Conservation (phyloP, 2,113 vertebrate genomes). For the Mellivora capensis region DNA sequence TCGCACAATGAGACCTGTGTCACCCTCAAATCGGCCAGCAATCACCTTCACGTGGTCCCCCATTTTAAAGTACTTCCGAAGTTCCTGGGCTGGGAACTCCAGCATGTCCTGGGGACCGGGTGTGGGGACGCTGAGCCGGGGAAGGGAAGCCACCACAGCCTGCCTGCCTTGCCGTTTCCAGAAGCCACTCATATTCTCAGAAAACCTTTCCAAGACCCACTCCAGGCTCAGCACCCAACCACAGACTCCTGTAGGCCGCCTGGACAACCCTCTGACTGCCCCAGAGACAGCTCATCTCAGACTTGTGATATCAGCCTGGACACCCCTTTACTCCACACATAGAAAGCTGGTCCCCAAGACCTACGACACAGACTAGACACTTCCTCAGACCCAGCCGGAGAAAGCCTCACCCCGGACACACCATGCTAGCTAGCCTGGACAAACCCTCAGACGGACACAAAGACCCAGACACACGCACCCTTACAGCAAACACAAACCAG, state of each 20-base stretch:
- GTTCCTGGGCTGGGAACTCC: constrained; percentile 95
- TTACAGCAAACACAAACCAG: neutral
- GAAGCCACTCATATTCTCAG: neutral
- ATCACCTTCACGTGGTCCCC: constrained; percentile 98
- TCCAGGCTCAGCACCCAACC: neutral
- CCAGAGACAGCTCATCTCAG: neutral
- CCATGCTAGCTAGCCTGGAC: neutral
- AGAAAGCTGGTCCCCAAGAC: neutral
- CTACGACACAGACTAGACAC: neutral
- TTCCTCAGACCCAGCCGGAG: neutral
- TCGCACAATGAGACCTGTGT: constrained; percentile 94
- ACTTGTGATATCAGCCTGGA: neutral
- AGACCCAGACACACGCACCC: neutral
- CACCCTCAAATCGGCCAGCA: constrained; percentile 93
- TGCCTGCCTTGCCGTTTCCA: accelerated
- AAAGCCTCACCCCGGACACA: neutral
- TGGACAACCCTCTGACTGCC: neutral
- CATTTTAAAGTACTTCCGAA: constrained; percentile 97
- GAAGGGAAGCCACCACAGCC: neutral
- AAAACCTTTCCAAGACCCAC: neutral
- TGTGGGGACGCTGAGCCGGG: neutral
- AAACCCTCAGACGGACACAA: neutral
- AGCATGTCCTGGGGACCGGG: constrained; percentile 87
- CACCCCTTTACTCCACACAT: neutral
- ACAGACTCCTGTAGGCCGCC: neutral